A percentile compares a stretch with the other conserved stretches of the same genome.
phyloP scores from a whole-genome alignment of 2,113 vertebrate genomes.

The Zosterops borbonicus region DNA sequence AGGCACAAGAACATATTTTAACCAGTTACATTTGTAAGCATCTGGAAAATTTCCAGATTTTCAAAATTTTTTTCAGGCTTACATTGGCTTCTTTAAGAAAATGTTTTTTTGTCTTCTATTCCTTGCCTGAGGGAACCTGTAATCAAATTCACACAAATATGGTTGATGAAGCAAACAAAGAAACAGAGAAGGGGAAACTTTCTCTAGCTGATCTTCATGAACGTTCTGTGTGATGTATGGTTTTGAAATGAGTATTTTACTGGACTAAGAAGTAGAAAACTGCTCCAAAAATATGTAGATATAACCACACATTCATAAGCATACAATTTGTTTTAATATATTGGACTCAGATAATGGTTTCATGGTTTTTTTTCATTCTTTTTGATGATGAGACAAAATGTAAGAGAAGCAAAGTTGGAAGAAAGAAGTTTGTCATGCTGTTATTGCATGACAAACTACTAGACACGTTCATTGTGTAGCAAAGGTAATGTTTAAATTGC shows the following conservation, averaged over 20 bases:
- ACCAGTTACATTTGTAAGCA: not conserved
- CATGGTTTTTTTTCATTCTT: not conserved
- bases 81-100: not conserved
- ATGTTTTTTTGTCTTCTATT: not conserved
- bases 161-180: not conserved
- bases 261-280: not conserved
- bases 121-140: not conserved
- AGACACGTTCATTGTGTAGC: not conserved
- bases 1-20: not conserved
- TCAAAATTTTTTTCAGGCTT: not conserved
- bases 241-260: not conserved
- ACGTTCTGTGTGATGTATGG: not conserved
- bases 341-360: not conserved
- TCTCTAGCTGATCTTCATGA: not conserved
- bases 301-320: not conserved
- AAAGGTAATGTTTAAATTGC: not conserved
- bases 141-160: not conserved
- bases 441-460: not conserved
- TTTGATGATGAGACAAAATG: not conserved
- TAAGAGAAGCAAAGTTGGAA: not conserved
- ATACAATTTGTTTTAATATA: not conserved
- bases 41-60: not conserved
- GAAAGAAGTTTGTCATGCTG: not conserved
- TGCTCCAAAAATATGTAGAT: not conserved
- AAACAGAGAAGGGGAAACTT: not conserved